Base-by-base conservation (phyloP, 2,113 vertebrate genomes). In the Butorides virescens region DNA sequence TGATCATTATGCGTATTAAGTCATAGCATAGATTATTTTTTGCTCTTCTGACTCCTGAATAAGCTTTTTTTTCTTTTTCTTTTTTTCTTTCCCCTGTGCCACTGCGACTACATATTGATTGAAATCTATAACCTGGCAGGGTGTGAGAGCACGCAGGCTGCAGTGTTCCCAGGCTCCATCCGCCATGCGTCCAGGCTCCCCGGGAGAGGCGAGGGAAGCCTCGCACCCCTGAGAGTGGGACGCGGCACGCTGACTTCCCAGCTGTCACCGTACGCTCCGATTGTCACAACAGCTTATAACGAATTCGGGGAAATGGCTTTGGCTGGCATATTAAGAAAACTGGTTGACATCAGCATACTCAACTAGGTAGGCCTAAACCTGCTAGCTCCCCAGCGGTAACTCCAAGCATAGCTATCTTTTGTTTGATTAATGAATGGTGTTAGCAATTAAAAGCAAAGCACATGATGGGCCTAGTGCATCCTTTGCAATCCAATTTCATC, bases 111-210 rank as follows among this genome's bases (percentile, higher is more conserved):
- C 1, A 1, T 65, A 88, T 98, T 91, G 97, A 98, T 98, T 97
- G 96, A 97, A 98, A 96, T 93, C 95, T 97, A 67, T 90, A 95
- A 88, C 94, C 94, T 86, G 93, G 70, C 95, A 39, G 86, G 30
- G 75, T 97, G 94, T 98, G 98, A 98, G 98, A 98, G 93, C 52
- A 39, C 8, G 8, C 62, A 62, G 94, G 92, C 81, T 92, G 83
- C 21, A 13, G 87, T 44, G 9, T 98, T 99, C 98, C 97, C 98
- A 98, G 97, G 96, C 97, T 98, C 75, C 93, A 79, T 83, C 88
- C 85, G 47, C 96, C 96, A 75, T 93, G 68, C 94, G 88, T 67
- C 77, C 92, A 25, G 4, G 42, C 50, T 62, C 83, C 92, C 88
- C 11, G 2, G 37, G 95, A 91, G 89, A 75, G 58, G 7, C 3